These are phyloP conservation scores for Agapornis canus DNA, from an alignment of 2,797 vertebrate genomes.

Conservation along the genomic window DNA sequence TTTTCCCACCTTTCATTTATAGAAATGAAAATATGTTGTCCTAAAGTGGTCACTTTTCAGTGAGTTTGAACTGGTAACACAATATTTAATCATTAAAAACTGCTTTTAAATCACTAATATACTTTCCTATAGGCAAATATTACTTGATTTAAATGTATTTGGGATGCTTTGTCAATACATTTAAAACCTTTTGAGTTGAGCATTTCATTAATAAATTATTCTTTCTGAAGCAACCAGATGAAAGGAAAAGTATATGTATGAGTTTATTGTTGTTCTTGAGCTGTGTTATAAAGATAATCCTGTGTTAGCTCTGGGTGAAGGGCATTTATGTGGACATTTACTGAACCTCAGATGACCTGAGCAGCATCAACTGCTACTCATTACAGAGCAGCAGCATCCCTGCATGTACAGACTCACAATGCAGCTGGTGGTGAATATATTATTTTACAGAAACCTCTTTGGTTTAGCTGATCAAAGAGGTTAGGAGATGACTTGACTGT, in stretches of 20 bases:
- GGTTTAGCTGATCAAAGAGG: neutral
- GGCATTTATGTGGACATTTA: neutral
- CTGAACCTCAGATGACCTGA: slow-evolving; percentile 20
- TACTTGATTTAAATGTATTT: neutral
- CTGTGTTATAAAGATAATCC: neutral
- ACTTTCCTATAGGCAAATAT: neutral
- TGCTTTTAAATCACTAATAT: neutral
- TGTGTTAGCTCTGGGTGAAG: neutral
- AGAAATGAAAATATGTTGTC: neutral
- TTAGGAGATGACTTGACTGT: neutral
- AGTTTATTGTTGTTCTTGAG: neutral
- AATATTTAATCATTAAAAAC: slow-evolving; percentile 8
- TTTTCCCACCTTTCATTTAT: neutral
- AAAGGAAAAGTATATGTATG: neutral
- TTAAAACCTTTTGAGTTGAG: neutral
- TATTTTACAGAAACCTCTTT: neutral
- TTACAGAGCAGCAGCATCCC: neutral
- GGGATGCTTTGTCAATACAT: neutral
- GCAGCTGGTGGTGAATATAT: neutral
- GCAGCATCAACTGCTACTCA: neutral
- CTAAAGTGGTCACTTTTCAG: neutral
- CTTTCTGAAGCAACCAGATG: neutral
- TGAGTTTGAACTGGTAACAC: neutral
- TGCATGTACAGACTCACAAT: neutral
- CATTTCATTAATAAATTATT: neutral